Conservation (phyloP, 2,888 invertebrate species). For the Polylopha cassiicola region DNA sequence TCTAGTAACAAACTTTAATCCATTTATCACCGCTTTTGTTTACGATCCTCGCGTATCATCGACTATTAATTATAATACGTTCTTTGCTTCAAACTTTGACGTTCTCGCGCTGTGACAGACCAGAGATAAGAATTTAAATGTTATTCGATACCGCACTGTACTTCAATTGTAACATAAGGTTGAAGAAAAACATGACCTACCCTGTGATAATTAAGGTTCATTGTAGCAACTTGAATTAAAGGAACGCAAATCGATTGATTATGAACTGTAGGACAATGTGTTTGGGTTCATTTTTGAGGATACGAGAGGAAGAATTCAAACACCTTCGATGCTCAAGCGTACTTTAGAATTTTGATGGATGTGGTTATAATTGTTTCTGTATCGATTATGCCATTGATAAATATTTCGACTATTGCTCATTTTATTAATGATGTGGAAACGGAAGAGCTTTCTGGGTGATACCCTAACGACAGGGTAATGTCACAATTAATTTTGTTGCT, state of each 20-base stretch:
- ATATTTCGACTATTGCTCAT: slow-evolving; percentile 76
- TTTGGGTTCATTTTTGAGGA: slow-evolving; percentile 38
- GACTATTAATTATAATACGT: slow-evolving; percentile 76
- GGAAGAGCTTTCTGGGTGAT: slow-evolving; percentile 66
- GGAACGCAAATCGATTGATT: slow-evolving; percentile 28
- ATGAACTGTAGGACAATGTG: slow-evolving; percentile 35
- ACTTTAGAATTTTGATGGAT: slow-evolving; percentile 74
- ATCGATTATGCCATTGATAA: slow-evolving; percentile 78
- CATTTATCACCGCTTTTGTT: slow-evolving; percentile 77
- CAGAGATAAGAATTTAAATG: slow-evolving; percentile 76
- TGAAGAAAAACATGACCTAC: slow-evolving; percentile 42
- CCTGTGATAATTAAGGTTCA: slow-evolving; percentile 25
- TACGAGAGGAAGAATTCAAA: slow-evolving; percentile 36
- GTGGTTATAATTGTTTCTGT: slow-evolving; percentile 77
- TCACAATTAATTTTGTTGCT: slow-evolving; percentile 73
- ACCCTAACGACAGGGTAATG: slow-evolving; percentile 66
- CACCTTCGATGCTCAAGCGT: slow-evolving; percentile 45
- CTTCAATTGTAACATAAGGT: slow-evolving; percentile 33
- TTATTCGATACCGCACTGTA: slow-evolving; percentile 60
- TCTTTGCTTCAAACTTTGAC: slow-evolving; percentile 76
- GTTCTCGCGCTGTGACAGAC: slow-evolving; percentile 75
- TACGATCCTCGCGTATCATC: slow-evolving; percentile 76
- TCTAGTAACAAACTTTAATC: slow-evolving; percentile 72
- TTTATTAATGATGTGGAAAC: slow-evolving; percentile 76
- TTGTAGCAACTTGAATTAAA: slow-evolving; percentile 16